These are phyloP conservation scores for Conus betulinus DNA, from an alignment of 1,140 invertebrate genomes.

Conservation along the genomic window DNA sequence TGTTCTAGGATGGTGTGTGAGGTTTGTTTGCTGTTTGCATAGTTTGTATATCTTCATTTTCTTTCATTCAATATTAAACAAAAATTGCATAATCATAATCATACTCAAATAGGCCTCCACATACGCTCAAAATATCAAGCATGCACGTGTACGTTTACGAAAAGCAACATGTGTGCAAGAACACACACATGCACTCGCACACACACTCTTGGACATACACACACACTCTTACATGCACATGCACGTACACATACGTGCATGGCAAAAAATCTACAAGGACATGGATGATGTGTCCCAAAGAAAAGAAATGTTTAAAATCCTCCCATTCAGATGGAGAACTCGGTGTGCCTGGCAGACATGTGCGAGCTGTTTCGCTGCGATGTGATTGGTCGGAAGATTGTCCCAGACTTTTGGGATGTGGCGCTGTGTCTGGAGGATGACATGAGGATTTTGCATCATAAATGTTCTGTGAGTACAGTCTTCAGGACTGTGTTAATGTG, in stretches of 20 bases:
- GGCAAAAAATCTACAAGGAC: too few species aligned
- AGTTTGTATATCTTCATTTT: too few species aligned
- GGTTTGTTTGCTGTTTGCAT: too few species aligned
- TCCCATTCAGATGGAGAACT: conserved; percentile 86
- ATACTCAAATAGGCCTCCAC: too few species aligned
- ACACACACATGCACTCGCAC: background rate
- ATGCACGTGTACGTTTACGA: background rate
- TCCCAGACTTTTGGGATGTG: conserved; percentile 70
- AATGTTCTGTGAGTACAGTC: background rate
- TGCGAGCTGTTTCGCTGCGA: conserved; percentile 97
- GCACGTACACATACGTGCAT: too few species aligned
- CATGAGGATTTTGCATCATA: conserved; percentile 59
- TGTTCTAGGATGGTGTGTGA: too few species aligned
- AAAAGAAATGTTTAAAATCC: background rate
- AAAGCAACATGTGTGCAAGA: background rate
- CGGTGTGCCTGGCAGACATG: conserved; percentile 93
- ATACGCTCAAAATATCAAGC: too few species aligned
- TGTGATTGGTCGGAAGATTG: conserved; percentile 76
- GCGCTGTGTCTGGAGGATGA: conserved; percentile 71
- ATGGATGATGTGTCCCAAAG: too few species aligned
- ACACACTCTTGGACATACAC: background rate
- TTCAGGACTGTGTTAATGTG: background rate
- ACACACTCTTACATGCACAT: background rate
- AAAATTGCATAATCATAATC: too few species aligned
- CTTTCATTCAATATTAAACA: too few species aligned